Evolutionary conservation across 2,797 vertebrate genomes (phyloP).

Genomic region (Octomys mimax): DNA sequence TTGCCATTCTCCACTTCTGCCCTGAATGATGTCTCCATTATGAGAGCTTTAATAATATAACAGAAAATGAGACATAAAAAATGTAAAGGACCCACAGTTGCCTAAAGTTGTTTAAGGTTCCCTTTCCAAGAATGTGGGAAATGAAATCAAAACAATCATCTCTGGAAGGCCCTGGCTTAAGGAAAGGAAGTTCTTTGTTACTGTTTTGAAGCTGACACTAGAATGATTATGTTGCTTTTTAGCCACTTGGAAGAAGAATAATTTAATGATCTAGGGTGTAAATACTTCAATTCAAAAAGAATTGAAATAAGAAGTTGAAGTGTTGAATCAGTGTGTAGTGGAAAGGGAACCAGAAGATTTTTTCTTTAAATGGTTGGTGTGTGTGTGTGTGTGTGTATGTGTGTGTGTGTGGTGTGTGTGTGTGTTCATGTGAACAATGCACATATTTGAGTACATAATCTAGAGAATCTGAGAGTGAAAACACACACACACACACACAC

Average conservation of each 20-base stretch:
- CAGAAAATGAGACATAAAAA: constrained; percentile 10
- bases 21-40: not conserved
- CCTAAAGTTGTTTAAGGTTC: not conserved
- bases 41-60: not conserved
- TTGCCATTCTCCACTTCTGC: constrained; percentile 9
- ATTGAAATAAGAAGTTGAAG: not conserved
- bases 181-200: not conserved
- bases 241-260: constrained; percentile 30
- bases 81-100: not conserved
- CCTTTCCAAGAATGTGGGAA: not conserved
- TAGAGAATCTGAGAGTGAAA: not conserved
- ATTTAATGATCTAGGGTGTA: not conserved
- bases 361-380: not conserved
- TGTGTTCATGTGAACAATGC: not conserved
- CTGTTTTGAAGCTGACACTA: not conserved
- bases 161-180: not conserved
- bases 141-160: not conserved
- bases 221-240: not conserved
- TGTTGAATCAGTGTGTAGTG: not conserved
- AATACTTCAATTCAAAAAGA: constrained; percentile 25
- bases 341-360: not conserved
- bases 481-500: not conserved
- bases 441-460: not conserved
- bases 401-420: not conserved
- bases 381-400: not conserved